Evolutionary conservation across 1,140 invertebrate genomes (phyloP).

Genomic region (Drosophila neocordata): DNA sequence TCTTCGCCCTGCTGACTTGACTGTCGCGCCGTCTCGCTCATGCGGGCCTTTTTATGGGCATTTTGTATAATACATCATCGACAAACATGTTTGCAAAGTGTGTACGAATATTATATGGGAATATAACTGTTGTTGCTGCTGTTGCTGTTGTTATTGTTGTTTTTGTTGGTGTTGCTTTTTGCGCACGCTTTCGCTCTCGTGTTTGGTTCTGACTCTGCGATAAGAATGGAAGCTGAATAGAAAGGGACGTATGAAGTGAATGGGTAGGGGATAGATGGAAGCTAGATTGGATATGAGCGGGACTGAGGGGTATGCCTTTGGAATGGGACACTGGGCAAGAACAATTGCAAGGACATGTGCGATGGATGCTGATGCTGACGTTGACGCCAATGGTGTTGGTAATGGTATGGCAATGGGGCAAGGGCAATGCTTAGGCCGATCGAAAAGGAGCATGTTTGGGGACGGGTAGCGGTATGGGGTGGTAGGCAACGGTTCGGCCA

Average conservation of each 20-base stretch:
- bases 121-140: slow-evolving; percentile 68
- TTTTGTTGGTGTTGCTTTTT: slow-evolving; percentile 60
- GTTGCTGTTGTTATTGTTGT: slow-evolving; percentile 41
- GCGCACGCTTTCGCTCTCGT: slow-evolving; percentile 71
- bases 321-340: slow-evolving; percentile 49
- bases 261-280: neutral
- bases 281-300: neutral
- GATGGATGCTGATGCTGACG: slow-evolving; percentile 81
- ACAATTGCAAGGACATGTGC: slow-evolving; percentile 81
- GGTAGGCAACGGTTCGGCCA: slow-evolving; percentile 52
- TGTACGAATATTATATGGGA: slow-evolving; percentile 82
- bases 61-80: slow-evolving; percentile 82
- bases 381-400: slow-evolving; percentile 81
- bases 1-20: slow-evolving; percentile 6
- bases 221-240: slow-evolving; percentile 11
- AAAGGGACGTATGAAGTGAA: neutral
- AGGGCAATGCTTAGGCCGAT: slow-evolving; percentile 24
- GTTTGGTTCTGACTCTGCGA: slow-evolving; percentile 22
- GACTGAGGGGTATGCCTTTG: slow-evolving; percentile 6
- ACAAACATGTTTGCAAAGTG: slow-evolving; percentile 82
- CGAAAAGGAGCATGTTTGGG: neutral
- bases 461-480: neutral
- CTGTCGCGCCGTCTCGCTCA: slow-evolving; percentile 63
- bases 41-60: slow-evolving; percentile 81
- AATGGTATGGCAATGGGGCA: slow-evolving; percentile 71